Percentiles rank a stretch among this genome's conserved stretches.
These are phyloP conservation scores for Chaenocephalus aceratus DNA, from an alignment of 2,113 vertebrate genomes.

Conservation along the genomic window DNA sequence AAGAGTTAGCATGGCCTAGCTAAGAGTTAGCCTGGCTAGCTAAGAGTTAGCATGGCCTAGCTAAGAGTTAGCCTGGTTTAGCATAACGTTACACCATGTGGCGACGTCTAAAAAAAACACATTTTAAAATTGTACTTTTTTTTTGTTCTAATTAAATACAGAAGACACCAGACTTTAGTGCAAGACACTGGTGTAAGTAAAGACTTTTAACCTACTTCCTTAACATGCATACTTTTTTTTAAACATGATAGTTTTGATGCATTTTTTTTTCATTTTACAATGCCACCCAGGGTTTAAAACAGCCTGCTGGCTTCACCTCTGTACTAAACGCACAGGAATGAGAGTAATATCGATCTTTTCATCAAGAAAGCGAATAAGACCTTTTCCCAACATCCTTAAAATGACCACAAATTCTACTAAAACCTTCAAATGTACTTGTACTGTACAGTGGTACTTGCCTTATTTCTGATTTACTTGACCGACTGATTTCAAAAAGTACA, in stretches of 20 bases:
- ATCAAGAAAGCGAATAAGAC: neutral
- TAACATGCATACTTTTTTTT: no score
- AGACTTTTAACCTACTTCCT: no score
- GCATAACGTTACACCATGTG: neutral
- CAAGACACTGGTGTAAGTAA: no score
- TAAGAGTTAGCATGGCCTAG: neutral
- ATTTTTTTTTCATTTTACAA: no score
- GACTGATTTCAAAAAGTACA: constrained; percentile 38
- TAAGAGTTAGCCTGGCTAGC: neutral
- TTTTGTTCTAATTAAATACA: neutral
- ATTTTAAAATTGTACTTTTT: neutral
- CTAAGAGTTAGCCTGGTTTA: neutral
- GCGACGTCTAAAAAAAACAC: neutral
- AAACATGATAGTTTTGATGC: no score
- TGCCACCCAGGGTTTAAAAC: no score
- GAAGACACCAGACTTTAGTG: no score
- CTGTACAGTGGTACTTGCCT: constrained; percentile 71
- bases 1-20: neutral
- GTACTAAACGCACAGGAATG: neutral
- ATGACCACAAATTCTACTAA: constrained; percentile 30
- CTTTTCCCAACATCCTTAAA: constrained; percentile 18
- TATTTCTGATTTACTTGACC: constrained; percentile 69
- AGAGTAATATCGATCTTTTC: neutral
- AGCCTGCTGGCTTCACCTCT: neutral
- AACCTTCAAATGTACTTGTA: constrained; percentile 42